These are phyloP conservation scores for Chelonoidis abingdonii DNA, from an alignment of 2,113 vertebrate genomes.

Conservation along the genomic window DNA sequence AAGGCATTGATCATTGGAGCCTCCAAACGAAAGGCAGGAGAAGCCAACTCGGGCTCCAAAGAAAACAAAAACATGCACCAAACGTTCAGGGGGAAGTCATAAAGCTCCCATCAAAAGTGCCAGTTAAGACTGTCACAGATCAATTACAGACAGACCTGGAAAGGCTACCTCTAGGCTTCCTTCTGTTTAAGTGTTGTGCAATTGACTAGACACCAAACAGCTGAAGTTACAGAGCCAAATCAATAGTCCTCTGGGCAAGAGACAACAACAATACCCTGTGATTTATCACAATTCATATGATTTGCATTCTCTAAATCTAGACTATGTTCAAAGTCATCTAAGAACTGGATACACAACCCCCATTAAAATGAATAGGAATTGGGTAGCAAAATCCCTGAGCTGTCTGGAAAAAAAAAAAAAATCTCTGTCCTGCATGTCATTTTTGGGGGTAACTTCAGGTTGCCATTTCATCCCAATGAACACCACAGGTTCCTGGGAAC, in stretches of 20 bases:
- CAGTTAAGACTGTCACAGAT: constrained; percentile 50
- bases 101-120: constrained; percentile 67
- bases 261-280: background rate
- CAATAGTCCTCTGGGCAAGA: background rate
- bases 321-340: background rate
- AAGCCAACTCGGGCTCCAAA: constrained; percentile 62
- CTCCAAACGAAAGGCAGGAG: constrained; percentile 53
- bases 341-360: accelerated
- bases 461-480: background rate
- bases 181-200: accelerated
- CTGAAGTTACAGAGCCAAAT: constrained; percentile 38
- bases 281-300: background rate
- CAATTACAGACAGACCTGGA: constrained; percentile 54
- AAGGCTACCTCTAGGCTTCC: constrained; percentile 9
- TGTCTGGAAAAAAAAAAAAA: background rate
- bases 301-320: background rate
- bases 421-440: background rate
- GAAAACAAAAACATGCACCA: constrained; percentile 57
- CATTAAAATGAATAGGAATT: background rate
- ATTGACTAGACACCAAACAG: constrained; percentile 14
- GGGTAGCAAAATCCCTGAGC: background rate
- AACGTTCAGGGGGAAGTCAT: constrained; percentile 15
- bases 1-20: constrained; percentile 69
- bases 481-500: background rate
- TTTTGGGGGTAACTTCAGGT: background rate